A percentile compares a stretch with the other conserved stretches of the same genome.
Conservation (phyloP, 1,140 invertebrate species). For the Dendroctonus ponderosae region DNA sequence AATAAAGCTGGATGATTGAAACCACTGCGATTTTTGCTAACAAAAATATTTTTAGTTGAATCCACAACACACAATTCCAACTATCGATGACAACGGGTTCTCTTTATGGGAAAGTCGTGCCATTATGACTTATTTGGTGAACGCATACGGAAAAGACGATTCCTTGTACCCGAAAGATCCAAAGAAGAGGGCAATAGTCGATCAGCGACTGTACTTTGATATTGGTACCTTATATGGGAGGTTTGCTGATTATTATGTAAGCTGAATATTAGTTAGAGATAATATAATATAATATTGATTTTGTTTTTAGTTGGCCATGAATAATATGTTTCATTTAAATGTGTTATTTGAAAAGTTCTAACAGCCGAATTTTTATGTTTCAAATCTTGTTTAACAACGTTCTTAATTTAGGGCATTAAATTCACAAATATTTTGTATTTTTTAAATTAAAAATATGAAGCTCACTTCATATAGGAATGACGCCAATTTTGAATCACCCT, state of each 20-base stretch:
- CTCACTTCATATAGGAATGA: too few species aligned
- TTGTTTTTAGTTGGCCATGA: too few species aligned
- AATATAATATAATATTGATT: too few species aligned
- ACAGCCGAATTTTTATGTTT: background rate
- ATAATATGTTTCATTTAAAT: too few species aligned
- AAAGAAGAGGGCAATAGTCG: conserved; percentile 66
- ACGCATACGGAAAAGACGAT: conserved; percentile 71
- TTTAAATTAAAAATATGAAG: too few species aligned
- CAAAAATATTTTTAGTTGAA: conserved; percentile 6
- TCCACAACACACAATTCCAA: conserved; percentile 70
- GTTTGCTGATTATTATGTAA: conserved; percentile 65
- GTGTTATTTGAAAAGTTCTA: background rate
- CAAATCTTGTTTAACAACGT: background rate
- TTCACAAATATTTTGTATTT: too few species aligned
- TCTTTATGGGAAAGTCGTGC: conserved; percentile 68
- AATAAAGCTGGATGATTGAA: too few species aligned
- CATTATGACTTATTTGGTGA: conserved; percentile 69
- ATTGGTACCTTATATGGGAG: conserved; percentile 65
- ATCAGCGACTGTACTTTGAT: conserved; percentile 75
- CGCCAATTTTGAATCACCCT: too few species aligned
- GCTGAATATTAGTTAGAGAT: conserved; percentile 27
- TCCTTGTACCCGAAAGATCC: conserved; percentile 72
- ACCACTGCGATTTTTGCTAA: too few species aligned
- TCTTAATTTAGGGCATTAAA: too few species aligned
- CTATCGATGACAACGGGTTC: conserved; percentile 66